Conservation (phyloP, 2,888 invertebrate genomes). For the Drosophila melanosoma region DNA sequence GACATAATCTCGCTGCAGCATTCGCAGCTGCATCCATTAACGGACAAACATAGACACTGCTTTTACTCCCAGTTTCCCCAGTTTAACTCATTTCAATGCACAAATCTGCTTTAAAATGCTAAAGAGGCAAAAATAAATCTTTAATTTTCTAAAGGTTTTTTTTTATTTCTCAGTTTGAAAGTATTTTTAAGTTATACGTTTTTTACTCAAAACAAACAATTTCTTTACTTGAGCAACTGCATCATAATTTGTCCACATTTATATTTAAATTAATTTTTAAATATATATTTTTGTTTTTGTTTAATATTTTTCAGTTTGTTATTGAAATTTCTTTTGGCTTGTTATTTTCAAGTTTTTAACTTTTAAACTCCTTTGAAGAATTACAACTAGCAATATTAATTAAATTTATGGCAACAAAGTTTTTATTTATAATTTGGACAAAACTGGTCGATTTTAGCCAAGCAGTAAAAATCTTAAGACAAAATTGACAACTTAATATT, state of each 20-base stretch:
- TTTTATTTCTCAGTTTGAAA: background rate
- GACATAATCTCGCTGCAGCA: constrained; percentile 28
- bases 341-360: rapidly evolving
- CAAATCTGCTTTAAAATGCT: constrained; percentile 22
- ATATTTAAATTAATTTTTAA: background rate
- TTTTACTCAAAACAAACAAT: background rate
- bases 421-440: background rate
- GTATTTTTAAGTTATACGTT: background rate
- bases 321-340: background rate
- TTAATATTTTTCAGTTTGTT: background rate
- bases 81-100: background rate
- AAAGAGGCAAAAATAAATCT: background rate
- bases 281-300: background rate
- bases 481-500: background rate
- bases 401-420: background rate
- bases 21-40: constrained; percentile 18
- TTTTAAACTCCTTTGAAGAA: background rate
- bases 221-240: background rate
- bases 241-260: background rate
- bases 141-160: background rate
- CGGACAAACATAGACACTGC: constrained; percentile 20
- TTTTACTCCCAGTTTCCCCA: background rate
- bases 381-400: background rate
- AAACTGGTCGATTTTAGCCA: too few relatives aligned
- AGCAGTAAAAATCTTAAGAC: too few relatives aligned